A percentile compares a stretch with the other conserved stretches of the same genome.
phyloP scores from a whole-genome alignment of 2,797 vertebrate species.

The Hypotaenidia okinawae region DNA sequence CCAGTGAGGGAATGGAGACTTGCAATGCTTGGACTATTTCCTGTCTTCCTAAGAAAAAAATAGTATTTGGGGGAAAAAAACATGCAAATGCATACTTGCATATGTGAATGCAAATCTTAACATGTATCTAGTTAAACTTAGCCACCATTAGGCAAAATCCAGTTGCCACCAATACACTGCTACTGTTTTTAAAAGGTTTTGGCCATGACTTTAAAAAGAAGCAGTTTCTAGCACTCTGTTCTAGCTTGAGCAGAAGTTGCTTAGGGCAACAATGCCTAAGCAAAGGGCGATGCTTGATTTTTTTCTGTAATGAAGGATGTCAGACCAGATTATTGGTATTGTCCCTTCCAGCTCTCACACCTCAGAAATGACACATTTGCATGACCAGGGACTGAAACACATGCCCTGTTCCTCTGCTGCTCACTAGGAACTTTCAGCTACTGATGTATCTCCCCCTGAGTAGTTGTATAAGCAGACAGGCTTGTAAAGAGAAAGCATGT shows the following conservation, averaged over 20 bases:
- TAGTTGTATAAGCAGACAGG: background rate
- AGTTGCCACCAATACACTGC: background rate
- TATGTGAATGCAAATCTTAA: background rate
- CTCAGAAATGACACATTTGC: conserved; percentile 4
- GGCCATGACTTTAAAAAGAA: background rate
- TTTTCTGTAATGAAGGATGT: background rate
- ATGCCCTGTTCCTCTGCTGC: background rate
- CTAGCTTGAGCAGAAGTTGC: background rate
- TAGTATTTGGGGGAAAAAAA: background rate
- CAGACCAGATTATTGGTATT: conserved; percentile 11
- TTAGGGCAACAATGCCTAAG: background rate
- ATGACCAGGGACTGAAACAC: background rate
- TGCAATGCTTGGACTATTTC: background rate
- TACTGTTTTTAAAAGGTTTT: background rate
- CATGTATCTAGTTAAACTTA: background rate
- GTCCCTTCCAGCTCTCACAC: conserved; percentile 17
- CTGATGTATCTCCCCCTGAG: background rate
- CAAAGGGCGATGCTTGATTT: background rate
- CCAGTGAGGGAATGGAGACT: background rate
- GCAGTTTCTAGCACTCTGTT: background rate
- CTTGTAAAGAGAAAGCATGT: background rate
- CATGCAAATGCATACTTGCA: background rate
- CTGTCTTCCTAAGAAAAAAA: background rate
- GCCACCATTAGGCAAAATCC: background rate
- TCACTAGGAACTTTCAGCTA: background rate